Evolutionary conservation across 1,140 invertebrate species (phyloP).

Genomic region (Drosophila nasuta): DNA sequence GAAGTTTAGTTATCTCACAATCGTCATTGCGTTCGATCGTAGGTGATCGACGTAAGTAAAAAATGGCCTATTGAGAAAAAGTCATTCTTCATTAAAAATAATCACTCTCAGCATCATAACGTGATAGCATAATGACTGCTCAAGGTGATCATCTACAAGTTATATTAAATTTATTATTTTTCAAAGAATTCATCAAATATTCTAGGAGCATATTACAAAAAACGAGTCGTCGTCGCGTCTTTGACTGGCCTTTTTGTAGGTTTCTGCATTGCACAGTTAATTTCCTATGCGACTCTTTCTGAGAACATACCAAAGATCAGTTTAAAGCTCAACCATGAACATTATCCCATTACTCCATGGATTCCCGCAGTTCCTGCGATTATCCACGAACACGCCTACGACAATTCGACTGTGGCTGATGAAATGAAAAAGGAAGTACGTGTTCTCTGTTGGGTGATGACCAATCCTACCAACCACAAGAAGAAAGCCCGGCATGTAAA

Average conservation of each 20-base stretch:
- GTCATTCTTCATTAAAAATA: no score
- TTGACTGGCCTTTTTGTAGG: slow-evolving; percentile 86
- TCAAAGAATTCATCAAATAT: neutral
- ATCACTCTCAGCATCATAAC: no score
- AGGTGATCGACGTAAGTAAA: no score
- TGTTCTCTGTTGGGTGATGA: slow-evolving; percentile 98
- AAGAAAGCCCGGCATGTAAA: slow-evolving; percentile 89
- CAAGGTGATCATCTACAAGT: neutral
- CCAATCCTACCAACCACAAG: slow-evolving; percentile 94
- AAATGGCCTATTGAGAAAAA: no score
- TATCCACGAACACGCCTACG: slow-evolving; percentile 76
- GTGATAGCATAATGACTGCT: neutral
- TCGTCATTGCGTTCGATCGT: no score
- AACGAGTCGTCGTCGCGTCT: slow-evolving; percentile 92
- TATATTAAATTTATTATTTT: neutral
- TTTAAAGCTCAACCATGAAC: neutral
- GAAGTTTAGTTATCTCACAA: no score
- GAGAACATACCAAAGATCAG: neutral
- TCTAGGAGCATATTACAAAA: neutral
- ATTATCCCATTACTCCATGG: neutral
- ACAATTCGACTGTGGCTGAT: slow-evolving; percentile 56
- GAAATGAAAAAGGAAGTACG: slow-evolving; percentile 88
- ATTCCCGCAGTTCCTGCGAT: slow-evolving; percentile 9
- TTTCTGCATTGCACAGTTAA: slow-evolving; percentile 6
- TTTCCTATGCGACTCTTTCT: neutral